These are phyloP conservation scores for Lasioglossum pauxillum DNA, from an alignment of 2,888 invertebrate genomes.

Conservation along the genomic window DNA sequence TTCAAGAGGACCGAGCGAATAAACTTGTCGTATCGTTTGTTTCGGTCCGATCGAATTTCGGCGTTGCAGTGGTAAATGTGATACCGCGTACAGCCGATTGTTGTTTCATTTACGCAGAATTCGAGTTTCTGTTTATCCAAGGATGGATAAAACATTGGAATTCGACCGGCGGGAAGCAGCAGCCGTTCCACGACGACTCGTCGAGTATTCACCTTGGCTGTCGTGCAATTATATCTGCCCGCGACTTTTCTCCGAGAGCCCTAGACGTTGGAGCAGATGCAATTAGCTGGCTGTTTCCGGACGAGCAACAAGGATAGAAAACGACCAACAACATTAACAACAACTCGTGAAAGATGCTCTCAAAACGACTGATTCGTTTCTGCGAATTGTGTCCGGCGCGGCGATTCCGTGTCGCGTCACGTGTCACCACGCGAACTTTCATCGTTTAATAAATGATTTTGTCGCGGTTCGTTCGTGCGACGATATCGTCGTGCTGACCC, in stretches of 20 bases:
- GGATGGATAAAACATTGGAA: not conserved
- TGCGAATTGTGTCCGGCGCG: not conserved
- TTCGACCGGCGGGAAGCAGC: not conserved
- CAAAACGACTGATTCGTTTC: not conserved
- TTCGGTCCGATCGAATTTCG: not conserved
- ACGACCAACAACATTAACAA: not conserved
- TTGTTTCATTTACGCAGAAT: not conserved
- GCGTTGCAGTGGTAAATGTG: not conserved
- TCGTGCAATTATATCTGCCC: constrained; percentile 9
- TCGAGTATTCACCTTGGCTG: not conserved
- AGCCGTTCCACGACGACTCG: not conserved
- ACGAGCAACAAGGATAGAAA: not conserved
- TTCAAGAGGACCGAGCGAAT: not conserved
- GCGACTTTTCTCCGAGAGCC: not conserved
- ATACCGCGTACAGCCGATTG: not conserved
- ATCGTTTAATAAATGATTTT: constrained; percentile 36
- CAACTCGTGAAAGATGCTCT: not conserved
- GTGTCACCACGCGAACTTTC: constrained; percentile 7
- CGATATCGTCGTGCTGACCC: constrained; percentile 10
- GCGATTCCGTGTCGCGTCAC: constrained; percentile 11
- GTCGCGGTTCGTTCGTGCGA: constrained; percentile 38
- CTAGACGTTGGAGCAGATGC: not conserved
- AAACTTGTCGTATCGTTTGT: not conserved
- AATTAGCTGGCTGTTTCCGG: not conserved
- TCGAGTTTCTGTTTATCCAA: not conserved